Evolutionary conservation across 2,888 invertebrate species (phyloP), one percentile per base, ranked within the genome.

Genomic region (Drosophila differens): DNA sequence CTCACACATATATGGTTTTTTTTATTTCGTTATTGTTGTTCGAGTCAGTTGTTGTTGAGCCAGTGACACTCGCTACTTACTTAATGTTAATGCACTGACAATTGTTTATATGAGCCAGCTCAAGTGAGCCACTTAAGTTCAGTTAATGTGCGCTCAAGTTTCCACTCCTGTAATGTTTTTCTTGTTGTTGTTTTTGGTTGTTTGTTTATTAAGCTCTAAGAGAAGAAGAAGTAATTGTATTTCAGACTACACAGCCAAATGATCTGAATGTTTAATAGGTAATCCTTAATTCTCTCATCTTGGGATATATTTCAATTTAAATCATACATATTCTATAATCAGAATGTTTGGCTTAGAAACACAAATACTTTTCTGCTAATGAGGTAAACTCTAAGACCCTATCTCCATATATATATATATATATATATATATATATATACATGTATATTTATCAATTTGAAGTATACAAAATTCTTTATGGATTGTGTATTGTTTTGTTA

Each of bases 1-100:
- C 22, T 44, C 16, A 14, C 62, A 33, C 53, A 52, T 61, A 57
- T 57, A 51, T 10, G 4, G 1, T 39, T 39, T 39, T 39, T 47
- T 47, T 14, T 47, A 47, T n/a, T 7, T 44, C 44, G 7, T 14
- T 22, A 14, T 47, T 59, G 25, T 49, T 70, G 22, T 33, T 25
- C 14, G 39, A 22, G 52, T 16, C 32, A 10, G 47, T 32, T 30
- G 41, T 39, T 41, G 37, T 44, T 30, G 44, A 63, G 41, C 55
- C 53, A 53, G 47, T 5, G 49, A 54, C 62, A 49, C 33, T 10
- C 33, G 70, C 70, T 68, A 72, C 80, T 77, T 72, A 72, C 82
- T 79, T 77, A 84, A 64, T 69, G 81, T 74, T 85, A 85, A 85
- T 85, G 85, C 81, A 81, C 85, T 85, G 85, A 85, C 85, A 88